Percentiles rank a stretch among this genome's conserved stretches.
Evolutionary conservation across 92 coral and sea anemone species (phyloP).

Genomic region (Phymanthus crucifer): DNA sequence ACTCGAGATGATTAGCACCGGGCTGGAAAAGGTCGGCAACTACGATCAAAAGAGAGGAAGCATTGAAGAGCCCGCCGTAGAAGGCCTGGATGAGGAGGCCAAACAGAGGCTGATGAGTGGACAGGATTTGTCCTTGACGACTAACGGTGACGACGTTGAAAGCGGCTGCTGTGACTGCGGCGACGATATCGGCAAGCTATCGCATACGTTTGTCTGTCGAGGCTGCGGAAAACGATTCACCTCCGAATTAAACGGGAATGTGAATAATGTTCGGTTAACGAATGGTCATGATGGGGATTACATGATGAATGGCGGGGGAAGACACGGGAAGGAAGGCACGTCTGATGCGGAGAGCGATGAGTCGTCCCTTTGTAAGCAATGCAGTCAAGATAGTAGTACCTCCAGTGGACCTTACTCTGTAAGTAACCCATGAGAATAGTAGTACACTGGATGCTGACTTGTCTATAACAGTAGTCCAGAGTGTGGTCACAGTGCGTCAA

Average conservation of each 20-base stretch:
- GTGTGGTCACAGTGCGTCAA: too few species aligned
- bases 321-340: constrained; percentile 31
- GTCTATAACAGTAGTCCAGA: too few species aligned
- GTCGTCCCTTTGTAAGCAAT: constrained; percentile 68
- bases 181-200: constrained; percentile 56
- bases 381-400: constrained; percentile 68
- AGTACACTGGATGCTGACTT: too few species aligned
- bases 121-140: constrained; percentile 41
- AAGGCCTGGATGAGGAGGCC: constrained; percentile 53
- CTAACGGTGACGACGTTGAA: constrained; percentile 75
- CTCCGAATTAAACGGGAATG: constrained; percentile 67
- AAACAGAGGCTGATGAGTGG: constrained; percentile 64
- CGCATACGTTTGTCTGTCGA: constrained; percentile 55
- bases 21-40: constrained; percentile 51
- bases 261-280: constrained; percentile 37
- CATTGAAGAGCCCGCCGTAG: constrained; percentile 79
- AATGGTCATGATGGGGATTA: constrained; percentile 72
- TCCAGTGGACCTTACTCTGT: constrained; percentile 82
- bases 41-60: constrained; percentile 54
- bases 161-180: constrained; percentile 93
- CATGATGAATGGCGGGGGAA: constrained; percentile 35
- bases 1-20: constrained; percentile 79
- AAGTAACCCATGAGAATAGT: constrained; percentile 13
- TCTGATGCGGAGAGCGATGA: constrained; percentile 49
- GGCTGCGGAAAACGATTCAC: constrained; percentile 63